phyloP scores from a whole-genome alignment of 2,113 vertebrate genomes.

The Alexandromys fortis region DNA sequence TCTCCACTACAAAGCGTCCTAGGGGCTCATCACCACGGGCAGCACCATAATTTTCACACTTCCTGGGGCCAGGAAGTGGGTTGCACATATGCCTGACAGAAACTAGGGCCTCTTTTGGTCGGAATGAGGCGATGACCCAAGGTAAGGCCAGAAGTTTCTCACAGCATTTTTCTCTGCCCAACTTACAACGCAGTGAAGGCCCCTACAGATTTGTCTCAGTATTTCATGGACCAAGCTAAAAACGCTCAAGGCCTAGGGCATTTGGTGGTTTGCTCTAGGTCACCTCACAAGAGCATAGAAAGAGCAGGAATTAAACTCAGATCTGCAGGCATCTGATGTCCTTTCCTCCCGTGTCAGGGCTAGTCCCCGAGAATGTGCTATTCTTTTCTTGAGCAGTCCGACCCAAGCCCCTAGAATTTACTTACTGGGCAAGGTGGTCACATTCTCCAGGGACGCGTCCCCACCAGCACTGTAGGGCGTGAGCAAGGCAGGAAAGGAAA shows the following conservation, averaged over 20 bases:
- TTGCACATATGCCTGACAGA: not conserved
- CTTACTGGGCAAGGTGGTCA: constrained; percentile 96
- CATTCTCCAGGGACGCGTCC: constrained; percentile 85
- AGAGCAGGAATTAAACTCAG: not conserved
- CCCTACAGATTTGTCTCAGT: not conserved
- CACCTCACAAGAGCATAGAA: not conserved
- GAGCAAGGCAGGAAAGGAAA: not conserved
- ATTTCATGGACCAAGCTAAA: not conserved
- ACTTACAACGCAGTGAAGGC: not conserved
- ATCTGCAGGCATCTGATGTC: too few relatives aligned
- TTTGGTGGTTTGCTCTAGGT: not conserved
- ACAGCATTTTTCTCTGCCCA: not conserved
- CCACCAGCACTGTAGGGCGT: constrained; percentile 91
- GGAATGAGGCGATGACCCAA: not conserved
- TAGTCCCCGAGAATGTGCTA: accelerated
- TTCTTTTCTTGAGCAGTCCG: not conserved
- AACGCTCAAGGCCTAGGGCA: not conserved
- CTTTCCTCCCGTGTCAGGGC: not conserved
- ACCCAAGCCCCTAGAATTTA: constrained; percentile 48
- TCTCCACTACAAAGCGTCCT: not conserved
- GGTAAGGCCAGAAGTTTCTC: not conserved
- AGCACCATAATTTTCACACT: accelerated
- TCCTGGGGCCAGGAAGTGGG: not conserved
- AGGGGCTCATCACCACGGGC: not conserved
- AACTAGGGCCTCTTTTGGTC: not conserved